Evolutionary conservation across 2,797 vertebrate genomes (phyloP).

Genomic region (Poecilia wingei): DNA sequence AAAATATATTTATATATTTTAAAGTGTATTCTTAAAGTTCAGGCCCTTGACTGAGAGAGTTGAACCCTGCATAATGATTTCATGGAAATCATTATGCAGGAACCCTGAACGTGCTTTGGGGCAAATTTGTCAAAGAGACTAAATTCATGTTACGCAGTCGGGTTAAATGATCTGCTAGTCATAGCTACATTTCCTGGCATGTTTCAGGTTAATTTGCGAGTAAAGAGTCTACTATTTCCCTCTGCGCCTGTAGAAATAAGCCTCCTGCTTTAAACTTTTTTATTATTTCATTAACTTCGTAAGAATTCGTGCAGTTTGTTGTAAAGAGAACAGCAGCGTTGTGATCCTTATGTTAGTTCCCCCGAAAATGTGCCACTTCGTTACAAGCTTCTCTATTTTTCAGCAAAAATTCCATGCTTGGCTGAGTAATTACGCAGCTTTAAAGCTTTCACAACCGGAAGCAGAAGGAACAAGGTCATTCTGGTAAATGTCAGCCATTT

Average conservation of each 20-base stretch:
- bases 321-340: neutral
- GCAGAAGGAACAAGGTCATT: neutral
- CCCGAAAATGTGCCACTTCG: neutral
- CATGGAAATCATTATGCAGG: too few relatives aligned
- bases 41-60: neutral
- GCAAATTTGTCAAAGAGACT: neutral
- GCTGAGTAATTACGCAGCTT: neutral
- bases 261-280: neutral
- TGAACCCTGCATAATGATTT: neutral
- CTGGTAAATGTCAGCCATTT: neutral
- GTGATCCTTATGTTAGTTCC: neutral
- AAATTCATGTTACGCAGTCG: neutral
- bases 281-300: constrained; percentile 22
- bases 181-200: neutral
- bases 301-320: constrained; percentile 8
- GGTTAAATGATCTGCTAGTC: neutral
- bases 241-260: neutral
- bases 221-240: neutral
- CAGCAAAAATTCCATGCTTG: neutral
- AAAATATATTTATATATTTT: neutral
- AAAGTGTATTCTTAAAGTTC: neutral
- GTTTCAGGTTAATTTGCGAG: neutral
- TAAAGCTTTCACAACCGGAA: neutral
- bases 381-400: neutral
- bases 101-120: neutral